These are phyloP conservation scores for Drosophila percnosoma DNA, from an alignment of 2,888 invertebrate species.

Conservation along the genomic window DNA sequence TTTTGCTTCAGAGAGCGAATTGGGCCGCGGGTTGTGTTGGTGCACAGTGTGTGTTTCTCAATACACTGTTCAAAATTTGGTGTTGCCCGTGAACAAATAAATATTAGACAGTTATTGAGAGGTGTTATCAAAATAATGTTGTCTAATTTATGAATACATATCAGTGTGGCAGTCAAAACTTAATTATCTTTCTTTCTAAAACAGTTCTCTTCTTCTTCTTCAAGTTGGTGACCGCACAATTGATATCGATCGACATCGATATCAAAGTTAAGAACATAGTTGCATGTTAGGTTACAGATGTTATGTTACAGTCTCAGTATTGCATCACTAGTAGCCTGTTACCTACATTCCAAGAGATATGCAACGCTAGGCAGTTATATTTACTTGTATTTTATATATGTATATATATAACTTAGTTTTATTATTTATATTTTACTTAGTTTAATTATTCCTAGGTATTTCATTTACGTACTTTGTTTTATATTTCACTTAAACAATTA, in stretches of 20 bases:
- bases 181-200: neutral
- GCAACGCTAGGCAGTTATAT: too few species aligned
- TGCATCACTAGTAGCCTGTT: too few species aligned
- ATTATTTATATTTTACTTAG: neutral
- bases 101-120: neutral
- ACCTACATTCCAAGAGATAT: too few species aligned
- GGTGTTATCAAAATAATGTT: neutral
- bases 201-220: neutral
- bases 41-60: slow-evolving; percentile 3
- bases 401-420: neutral
- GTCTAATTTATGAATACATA: neutral
- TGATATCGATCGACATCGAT: too few species aligned
- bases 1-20: slow-evolving; percentile 62
- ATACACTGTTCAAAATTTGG: slow-evolving; percentile 37
- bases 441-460: neutral
- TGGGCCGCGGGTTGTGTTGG: slow-evolving; percentile 33
- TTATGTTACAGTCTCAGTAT: too few species aligned
- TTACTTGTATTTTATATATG: too few species aligned
- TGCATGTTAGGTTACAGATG: too few species aligned
- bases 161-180: neutral
- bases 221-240: too few species aligned
- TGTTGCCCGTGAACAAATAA: neutral
- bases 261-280: too few species aligned
- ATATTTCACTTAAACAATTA: neutral
- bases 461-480: neutral